Conservation (phyloP, 2,888 invertebrate species). For the Caenorhabditis doughertyi region DNA sequence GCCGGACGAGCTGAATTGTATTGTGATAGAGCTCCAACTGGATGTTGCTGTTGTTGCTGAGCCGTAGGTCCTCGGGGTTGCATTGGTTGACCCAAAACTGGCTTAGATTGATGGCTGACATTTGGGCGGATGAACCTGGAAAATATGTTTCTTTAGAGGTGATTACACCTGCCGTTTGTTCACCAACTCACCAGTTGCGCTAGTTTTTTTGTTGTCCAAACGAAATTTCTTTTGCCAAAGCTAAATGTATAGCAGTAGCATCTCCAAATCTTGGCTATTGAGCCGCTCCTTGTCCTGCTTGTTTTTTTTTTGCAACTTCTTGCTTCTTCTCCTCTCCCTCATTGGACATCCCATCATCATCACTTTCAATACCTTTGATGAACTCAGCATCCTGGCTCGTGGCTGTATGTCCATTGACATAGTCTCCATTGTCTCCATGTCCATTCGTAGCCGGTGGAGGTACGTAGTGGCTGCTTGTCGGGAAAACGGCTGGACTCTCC, state of each 20-base stretch:
- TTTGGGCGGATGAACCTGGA: constrained; percentile 12
- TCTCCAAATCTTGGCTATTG: constrained; percentile 35
- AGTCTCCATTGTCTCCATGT: too few relatives aligned
- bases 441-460: neutral
- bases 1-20: neutral
- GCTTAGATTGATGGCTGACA: constrained; percentile 20
- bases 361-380: neutral
- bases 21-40: neutral
- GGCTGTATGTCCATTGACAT: neutral
- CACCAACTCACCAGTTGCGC: neutral
- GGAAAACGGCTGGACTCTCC: neutral
- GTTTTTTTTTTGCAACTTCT: constrained; percentile 17
- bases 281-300: neutral
- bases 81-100: constrained; percentile 22
- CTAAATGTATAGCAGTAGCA: constrained; percentile 1
- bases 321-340: too few relatives aligned
- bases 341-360: too few relatives aligned
- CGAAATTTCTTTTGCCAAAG: constrained; percentile 18
- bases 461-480: neutral
- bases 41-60: constrained; percentile 2
- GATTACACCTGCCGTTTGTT: neutral
- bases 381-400: neutral
- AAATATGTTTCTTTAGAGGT: neutral
- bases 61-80: constrained; percentile 1
- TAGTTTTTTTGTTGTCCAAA: constrained; percentile 38